Percentiles rank a stretch among this genome's conserved stretches.
Evolutionary conservation across 2,888 invertebrate species (phyloP).

Genomic region (Chorisops tibialis): DNA sequence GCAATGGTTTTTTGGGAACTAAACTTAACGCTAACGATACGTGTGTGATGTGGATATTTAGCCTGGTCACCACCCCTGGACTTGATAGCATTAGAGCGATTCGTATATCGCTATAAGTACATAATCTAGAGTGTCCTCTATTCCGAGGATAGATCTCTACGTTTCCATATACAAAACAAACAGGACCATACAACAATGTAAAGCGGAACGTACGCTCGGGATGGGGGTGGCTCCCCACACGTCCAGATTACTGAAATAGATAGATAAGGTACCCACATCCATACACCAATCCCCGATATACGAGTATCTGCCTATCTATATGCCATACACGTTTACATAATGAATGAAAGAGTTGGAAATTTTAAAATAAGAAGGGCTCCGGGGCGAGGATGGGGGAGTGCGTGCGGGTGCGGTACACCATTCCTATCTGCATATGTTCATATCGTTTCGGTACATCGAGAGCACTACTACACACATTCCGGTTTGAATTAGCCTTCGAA

Average conservation of each 20-base stretch:
- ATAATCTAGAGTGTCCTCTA: slow-evolving; percentile 23
- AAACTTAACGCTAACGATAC: slow-evolving; percentile 30
- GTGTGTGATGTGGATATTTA: slow-evolving; percentile 25
- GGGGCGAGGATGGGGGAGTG: slow-evolving; percentile 14
- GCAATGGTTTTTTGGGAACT: slow-evolving; percentile 28
- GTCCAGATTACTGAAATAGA: slow-evolving; percentile 22
- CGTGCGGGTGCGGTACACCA: slow-evolving; percentile 23
- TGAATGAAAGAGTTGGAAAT: slow-evolving; percentile 34
- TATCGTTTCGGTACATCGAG: slow-evolving; percentile 15
- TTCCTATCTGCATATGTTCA: slow-evolving; percentile 21
- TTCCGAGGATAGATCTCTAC: not conserved
- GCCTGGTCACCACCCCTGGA: slow-evolving; percentile 30
- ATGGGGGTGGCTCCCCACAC: slow-evolving; percentile 14
- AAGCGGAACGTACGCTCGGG: slow-evolving; percentile 5
- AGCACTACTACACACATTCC: slow-evolving; percentile 19
- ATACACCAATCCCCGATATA: slow-evolving; percentile 18
- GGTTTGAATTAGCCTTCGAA: slow-evolving; percentile 12
- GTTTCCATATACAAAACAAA: slow-evolving; percentile 4
- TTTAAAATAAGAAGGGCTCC: slow-evolving; percentile 28
- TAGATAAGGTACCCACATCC: slow-evolving; percentile 21
- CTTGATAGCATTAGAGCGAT: slow-evolving; percentile 19
- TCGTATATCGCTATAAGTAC: not conserved
- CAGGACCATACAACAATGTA: slow-evolving; percentile 19
- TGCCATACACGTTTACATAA: slow-evolving; percentile 30
- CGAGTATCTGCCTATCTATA: not conserved